Conservation (phyloP, 2,797 vertebrate genomes). For the Coregonus sp. region DNA sequence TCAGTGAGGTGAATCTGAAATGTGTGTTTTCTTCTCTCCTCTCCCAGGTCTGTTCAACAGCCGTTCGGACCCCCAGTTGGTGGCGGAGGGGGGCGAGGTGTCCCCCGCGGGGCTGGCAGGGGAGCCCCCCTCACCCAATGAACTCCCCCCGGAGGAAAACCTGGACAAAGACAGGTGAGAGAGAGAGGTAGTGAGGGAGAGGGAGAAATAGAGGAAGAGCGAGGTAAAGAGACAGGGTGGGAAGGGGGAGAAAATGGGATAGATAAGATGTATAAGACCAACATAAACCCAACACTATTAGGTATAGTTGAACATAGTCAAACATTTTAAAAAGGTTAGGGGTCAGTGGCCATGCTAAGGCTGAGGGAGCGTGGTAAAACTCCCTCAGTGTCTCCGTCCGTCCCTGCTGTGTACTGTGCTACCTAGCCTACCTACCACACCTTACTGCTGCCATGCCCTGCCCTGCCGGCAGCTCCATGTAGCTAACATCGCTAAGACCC, state of each 20-base stretch:
- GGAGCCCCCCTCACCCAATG: slow-evolving; percentile 55
- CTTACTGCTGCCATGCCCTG: slow-evolving; percentile 56
- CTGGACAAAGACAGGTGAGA: slow-evolving; percentile 81
- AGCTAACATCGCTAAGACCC: slow-evolving; percentile 51
- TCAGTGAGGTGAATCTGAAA: background rate
- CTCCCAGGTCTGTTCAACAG: slow-evolving; percentile 54
- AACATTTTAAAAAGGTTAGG: background rate
- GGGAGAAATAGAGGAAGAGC: background rate
- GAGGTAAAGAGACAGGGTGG: background rate
- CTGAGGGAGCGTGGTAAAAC: slow-evolving; percentile 72
- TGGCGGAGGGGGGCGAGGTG: slow-evolving; percentile 59
- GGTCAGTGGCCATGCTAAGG: slow-evolving; percentile 43
- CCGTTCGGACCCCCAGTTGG: slow-evolving; percentile 60
- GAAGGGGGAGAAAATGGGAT: background rate
- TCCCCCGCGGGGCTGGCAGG: slow-evolving; percentile 43
- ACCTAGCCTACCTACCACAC: slow-evolving; percentile 63
- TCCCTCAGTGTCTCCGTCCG: slow-evolving; percentile 63
- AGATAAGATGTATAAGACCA: background rate
- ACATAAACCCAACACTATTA: background rate
- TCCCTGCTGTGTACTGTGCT: slow-evolving; percentile 71
- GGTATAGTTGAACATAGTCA: background rate
- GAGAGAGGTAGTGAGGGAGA: background rate
- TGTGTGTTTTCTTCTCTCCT: slow-evolving; percentile 6
- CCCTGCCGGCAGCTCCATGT: slow-evolving; percentile 22
- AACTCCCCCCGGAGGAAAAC: slow-evolving; percentile 73